These are phyloP conservation scores for Pristionchus japonicus DNA, from an alignment of 2,888 invertebrate species.

Conservation along the genomic window DNA sequence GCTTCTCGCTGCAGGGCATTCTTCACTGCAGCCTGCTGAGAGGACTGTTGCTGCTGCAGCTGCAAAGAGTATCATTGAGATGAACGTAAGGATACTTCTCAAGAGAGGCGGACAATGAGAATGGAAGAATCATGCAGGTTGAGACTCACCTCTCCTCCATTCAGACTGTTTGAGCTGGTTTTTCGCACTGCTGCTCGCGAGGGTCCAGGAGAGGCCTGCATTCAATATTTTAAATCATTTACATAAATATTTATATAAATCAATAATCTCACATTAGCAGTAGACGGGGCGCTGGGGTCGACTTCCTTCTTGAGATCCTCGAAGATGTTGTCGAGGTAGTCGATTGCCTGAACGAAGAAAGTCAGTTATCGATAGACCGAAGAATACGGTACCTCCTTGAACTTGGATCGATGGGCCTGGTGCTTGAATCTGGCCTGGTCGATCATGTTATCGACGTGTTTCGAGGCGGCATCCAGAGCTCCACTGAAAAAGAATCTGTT, in stretches of 20 bases:
- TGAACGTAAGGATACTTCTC: no score
- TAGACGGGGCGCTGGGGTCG: slow-evolving; percentile 2
- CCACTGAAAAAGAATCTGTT: slow-evolving; percentile 56
- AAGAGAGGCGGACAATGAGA: background rate
- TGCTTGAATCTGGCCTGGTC: slow-evolving; percentile 68
- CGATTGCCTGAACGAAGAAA: slow-evolving; percentile 62
- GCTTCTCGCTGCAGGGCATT: slow-evolving; percentile 36
- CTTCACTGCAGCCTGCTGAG: background rate
- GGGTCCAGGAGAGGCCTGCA: background rate
- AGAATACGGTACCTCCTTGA: slow-evolving; percentile 63
- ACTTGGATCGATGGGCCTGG: slow-evolving; percentile 67
- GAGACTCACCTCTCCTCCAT: background rate
- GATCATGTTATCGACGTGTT: slow-evolving; percentile 72
- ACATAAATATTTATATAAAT: background rate
- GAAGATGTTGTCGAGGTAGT: slow-evolving; percentile 74
- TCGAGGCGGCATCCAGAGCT: slow-evolving; percentile 66
- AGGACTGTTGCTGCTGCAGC: background rate
- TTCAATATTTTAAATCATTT: background rate
- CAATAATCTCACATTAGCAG: slow-evolving; percentile 45
- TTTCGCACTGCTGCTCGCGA: slow-evolving; percentile 1
- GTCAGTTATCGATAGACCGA: background rate
- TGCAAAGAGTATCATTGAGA: background rate
- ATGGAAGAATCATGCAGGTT: background rate
- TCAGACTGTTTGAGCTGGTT: slow-evolving; percentile 11
- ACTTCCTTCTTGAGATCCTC: slow-evolving; percentile 72